Conservation (phyloP, 2,888 invertebrate genomes). For the Scaptomyza polygonia region DNA sequence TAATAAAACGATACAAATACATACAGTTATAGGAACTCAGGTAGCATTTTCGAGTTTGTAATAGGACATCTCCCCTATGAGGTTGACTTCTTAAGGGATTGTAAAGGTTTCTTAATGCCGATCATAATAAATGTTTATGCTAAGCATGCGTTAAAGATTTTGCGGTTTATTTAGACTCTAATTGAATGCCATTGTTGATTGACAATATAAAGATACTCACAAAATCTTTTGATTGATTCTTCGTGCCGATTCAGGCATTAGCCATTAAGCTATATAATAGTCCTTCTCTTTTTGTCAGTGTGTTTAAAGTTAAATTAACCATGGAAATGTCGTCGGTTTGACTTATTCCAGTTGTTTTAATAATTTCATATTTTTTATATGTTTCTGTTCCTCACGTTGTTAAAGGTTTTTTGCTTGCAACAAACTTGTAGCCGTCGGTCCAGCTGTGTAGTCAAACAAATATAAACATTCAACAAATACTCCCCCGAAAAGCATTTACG, state of each 20-base stretch:
- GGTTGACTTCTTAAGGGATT: constrained; percentile 19
- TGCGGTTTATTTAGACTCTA: constrained; percentile 71
- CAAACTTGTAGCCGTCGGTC: constrained; percentile 41
- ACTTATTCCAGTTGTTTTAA: background rate
- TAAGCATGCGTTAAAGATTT: constrained; percentile 37
- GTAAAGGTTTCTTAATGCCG: constrained; percentile 4
- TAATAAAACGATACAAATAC: constrained; percentile 57
- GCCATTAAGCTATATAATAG: no score
- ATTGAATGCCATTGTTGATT: constrained; percentile 67
- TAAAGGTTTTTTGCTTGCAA: constrained; percentile 20
- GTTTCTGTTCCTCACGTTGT: background rate
- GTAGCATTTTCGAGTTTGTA: constrained; percentile 30
- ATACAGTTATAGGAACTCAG: constrained; percentile 2
- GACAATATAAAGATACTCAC: constrained; percentile 7
- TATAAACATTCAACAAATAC: constrained; percentile 39
- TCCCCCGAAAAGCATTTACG: constrained; percentile 52
- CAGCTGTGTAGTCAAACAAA: constrained; percentile 54
- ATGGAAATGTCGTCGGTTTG: background rate
- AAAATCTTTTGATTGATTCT: background rate
- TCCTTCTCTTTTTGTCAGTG: no score
- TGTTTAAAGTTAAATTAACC: no score
- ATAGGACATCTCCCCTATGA: constrained; percentile 25
- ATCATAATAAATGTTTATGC: constrained; percentile 16
- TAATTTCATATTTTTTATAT: background rate
- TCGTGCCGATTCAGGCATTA: background rate